Percentiles rank a stretch among this genome's conserved stretches.
Evolutionary conservation across 2,113 vertebrate species (phyloP).

Genomic region (Paraplagusia blochii): DNA sequence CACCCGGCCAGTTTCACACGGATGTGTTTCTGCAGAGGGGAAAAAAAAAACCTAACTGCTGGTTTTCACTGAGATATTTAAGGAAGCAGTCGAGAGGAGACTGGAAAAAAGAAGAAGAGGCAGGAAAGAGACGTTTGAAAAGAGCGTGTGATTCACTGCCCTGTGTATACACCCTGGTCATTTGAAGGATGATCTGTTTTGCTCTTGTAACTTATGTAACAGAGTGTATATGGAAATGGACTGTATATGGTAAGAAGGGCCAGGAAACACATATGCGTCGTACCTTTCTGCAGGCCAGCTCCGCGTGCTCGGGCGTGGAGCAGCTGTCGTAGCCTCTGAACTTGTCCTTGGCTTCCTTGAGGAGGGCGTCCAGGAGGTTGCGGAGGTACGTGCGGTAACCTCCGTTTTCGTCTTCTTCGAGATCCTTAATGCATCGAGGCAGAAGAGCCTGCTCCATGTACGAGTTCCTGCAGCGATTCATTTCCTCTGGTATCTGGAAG

Average conservation of each 20-base stretch:
- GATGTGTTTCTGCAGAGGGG: constrained; percentile 58
- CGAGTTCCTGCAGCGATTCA: constrained; percentile 85
- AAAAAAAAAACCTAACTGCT: constrained; percentile 41
- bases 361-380: constrained; percentile 84
- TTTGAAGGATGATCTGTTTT: constrained; percentile 8
- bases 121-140: constrained; percentile 33
- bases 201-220: not conserved
- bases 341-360: constrained; percentile 94
- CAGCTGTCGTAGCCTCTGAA: constrained; percentile 91
- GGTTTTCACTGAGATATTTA: constrained; percentile 64
- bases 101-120: constrained; percentile 9
- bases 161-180: constrained; percentile 29
- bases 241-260: not conserved
- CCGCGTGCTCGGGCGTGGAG: constrained; percentile 84
- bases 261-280: not conserved
- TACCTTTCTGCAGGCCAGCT: constrained; percentile 94
- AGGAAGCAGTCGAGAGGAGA: constrained; percentile 17
- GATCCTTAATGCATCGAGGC: constrained; percentile 81
- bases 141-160: constrained; percentile 1
- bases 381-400: constrained; percentile 79
- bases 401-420: constrained; percentile 73
- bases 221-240: no score
- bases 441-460: constrained; percentile 88
- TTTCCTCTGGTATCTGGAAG: constrained; percentile 87
- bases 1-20: constrained; percentile 61